Percentiles rank a stretch among this genome's conserved stretches.
phyloP scores from a whole-genome alignment of 2,113 vertebrate species.

The Thermophis baileyi region DNA sequence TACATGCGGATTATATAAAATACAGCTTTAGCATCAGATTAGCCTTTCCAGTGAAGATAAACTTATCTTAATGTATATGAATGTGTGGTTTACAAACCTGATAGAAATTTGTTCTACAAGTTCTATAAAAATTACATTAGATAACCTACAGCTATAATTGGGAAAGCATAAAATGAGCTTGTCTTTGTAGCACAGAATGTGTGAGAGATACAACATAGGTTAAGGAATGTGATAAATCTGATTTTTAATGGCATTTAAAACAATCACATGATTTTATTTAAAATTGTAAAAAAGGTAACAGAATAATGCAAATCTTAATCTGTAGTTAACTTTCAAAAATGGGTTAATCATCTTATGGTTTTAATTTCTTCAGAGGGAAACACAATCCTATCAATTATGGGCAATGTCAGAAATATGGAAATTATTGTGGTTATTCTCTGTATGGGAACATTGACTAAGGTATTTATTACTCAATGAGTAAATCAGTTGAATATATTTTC shows the following conservation, averaged over 20 bases:
- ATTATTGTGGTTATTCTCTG: background rate
- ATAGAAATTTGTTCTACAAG: background rate
- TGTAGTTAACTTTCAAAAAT: background rate
- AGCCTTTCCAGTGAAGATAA: background rate
- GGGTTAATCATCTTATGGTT: background rate
- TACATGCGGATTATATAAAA: background rate
- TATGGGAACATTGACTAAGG: background rate
- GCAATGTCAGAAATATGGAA: background rate
- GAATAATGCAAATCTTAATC: background rate
- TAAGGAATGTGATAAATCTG: background rate
- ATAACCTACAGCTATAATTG: background rate
- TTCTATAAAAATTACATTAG: background rate
- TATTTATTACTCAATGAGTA: background rate
- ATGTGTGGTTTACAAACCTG: background rate
- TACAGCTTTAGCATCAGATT: background rate
- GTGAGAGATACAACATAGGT: background rate
- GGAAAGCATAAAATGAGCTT: background rate
- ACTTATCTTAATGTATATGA: background rate
- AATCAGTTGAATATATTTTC: background rate
- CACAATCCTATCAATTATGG: background rate
- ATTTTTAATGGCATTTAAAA: background rate
- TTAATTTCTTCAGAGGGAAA: background rate
- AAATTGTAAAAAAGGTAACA: background rate
- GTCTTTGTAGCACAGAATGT: background rate
- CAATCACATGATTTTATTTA: background rate